Conservation (phyloP, 2,797 vertebrate species). For the Manis javanica region DNA sequence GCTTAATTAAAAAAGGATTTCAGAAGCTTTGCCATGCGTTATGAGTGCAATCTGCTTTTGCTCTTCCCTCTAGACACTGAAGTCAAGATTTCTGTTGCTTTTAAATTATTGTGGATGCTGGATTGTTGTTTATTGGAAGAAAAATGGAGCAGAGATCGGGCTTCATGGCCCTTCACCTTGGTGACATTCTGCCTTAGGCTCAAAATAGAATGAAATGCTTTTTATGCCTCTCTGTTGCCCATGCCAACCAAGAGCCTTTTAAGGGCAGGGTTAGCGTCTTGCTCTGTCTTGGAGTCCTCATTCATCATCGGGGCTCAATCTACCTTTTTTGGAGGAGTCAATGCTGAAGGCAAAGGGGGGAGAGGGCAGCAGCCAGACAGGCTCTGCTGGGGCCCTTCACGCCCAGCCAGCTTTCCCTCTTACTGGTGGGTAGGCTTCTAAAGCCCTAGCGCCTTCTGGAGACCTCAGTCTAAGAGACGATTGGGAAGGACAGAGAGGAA, state of each 20-base stretch:
- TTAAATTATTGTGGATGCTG: neutral
- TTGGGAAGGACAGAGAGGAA: neutral
- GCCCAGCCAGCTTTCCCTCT: neutral
- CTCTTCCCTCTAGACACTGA: neutral
- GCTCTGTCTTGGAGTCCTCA: neutral
- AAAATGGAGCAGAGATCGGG: neutral
- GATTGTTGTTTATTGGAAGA: neutral
- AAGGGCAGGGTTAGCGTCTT: neutral
- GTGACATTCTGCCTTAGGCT: neutral
- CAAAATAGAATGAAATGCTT: neutral
- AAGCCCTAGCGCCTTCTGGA: neutral
- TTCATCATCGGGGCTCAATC: rapidly evolving
- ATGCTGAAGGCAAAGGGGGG: neutral
- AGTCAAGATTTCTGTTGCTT: neutral
- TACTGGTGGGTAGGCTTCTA: neutral
- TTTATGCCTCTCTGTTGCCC: rapidly evolving
- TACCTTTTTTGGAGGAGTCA: neutral
- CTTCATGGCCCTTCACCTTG: neutral
- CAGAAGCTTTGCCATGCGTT: neutral
- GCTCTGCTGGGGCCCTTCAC: neutral
- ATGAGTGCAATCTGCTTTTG: neutral
- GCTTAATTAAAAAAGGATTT: neutral
- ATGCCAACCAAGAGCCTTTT: neutral
- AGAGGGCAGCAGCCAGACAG: neutral
- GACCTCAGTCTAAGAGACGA: neutral